Conservation (phyloP, 2,113 vertebrate genomes). For the Equus quagga region DNA sequence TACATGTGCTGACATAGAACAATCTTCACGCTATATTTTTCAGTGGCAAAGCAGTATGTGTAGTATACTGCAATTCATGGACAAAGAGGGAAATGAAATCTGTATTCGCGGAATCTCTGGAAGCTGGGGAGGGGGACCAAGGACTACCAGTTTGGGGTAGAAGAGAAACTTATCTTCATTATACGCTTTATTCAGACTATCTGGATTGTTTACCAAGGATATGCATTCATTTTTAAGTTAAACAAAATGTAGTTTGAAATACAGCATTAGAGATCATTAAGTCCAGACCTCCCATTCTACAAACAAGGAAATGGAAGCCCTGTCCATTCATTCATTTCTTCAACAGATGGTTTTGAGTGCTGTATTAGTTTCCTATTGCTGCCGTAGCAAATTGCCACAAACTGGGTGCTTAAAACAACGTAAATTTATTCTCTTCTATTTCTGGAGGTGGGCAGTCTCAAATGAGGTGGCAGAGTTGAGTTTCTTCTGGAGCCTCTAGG, state of each 20-base stretch:
- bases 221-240: background rate
- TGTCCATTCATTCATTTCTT: background rate
- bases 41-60: background rate
- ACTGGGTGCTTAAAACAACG: background rate
- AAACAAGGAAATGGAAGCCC: background rate
- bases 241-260: slow-evolving; percentile 6
- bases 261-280: background rate
- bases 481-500: background rate
- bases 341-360: background rate
- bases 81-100: background rate
- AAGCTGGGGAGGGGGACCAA: background rate
- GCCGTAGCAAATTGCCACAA: background rate
- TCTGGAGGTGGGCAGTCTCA: background rate
- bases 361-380: background rate
- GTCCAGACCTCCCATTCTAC: background rate
- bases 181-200: background rate
- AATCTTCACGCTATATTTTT: background rate
- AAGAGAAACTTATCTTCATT: slow-evolving; percentile 7
- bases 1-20: background rate
- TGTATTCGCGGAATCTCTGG: background rate
- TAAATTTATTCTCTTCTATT: background rate
- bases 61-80: background rate
- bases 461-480: background rate
- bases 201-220: background rate
- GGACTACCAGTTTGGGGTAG: background rate